Percentiles rank a stretch among this genome's conserved stretches.
These are phyloP conservation scores for Setipinna tenuifilis DNA, from an alignment of 2,797 vertebrate species.

Conservation along the genomic window DNA sequence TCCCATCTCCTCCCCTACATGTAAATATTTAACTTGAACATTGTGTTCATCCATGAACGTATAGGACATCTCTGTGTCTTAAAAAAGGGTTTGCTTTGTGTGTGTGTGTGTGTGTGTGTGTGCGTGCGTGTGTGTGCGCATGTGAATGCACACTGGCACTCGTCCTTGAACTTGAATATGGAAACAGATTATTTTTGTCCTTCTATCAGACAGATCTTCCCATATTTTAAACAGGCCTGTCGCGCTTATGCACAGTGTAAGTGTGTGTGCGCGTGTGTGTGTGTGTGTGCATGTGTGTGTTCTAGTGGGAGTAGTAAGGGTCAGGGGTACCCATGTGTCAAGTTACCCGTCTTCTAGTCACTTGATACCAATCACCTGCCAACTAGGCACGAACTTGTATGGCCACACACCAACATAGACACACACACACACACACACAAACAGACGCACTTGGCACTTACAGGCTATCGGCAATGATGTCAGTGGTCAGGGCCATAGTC, in stretches of 20 bases:
- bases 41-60: conserved; percentile 7
- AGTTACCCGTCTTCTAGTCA: conserved; percentile 8
- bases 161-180: conserved; percentile 2
- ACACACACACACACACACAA: conserved; percentile 15
- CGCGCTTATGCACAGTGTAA: conserved; percentile 42
- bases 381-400: neutral
- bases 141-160: neutral
- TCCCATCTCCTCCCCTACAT: neutral
- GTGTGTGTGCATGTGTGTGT: conserved; percentile 19
- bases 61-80: neutral
- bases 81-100: conserved; percentile 46
- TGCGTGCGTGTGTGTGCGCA: conserved; percentile 20
- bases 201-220: conserved; percentile 43
- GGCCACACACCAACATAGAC: conserved; percentile 18
- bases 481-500: conserved; percentile 8
- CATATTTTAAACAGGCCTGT: neutral
- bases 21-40: conserved; percentile 25
- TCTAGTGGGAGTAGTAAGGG: neutral
- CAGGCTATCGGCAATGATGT: conserved; percentile 4
- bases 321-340: conserved; percentile 13
- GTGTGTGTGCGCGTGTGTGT: conserved; percentile 19
- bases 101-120: conserved; percentile 34
- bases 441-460: neutral
- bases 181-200: neutral
- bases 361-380: conserved; percentile 23